These are phyloP conservation scores for Cryptomyrus ogoouensis DNA, from an alignment of 2,113 vertebrate species.

Conservation along the genomic window DNA sequence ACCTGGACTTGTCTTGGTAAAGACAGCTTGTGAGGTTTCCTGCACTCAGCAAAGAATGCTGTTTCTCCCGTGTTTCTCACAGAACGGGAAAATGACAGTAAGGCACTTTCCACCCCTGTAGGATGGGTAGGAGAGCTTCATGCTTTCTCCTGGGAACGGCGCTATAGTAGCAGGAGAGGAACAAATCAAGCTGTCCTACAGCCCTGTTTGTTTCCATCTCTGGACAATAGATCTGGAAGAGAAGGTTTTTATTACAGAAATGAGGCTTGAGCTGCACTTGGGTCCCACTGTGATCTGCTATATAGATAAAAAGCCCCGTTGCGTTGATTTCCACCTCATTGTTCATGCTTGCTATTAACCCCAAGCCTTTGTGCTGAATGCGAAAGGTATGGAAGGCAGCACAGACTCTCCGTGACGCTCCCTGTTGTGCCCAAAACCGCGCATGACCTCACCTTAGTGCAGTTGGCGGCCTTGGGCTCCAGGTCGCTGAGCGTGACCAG, in stretches of 20 bases:
- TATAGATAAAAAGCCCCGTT: background rate
- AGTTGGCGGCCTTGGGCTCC: constrained; percentile 81
- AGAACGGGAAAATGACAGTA: background rate
- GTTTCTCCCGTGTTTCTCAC: background rate
- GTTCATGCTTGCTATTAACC: background rate
- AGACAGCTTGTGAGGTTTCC: background rate
- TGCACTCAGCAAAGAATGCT: background rate
- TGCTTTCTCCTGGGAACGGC: background rate
- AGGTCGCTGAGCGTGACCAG: constrained; percentile 72
- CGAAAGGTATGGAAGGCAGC: background rate
- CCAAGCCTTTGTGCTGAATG: background rate
- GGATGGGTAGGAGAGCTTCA: background rate
- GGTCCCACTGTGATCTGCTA: background rate
- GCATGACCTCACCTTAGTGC: constrained; percentile 68
- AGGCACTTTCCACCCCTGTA: background rate
- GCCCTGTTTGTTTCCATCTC: background rate
- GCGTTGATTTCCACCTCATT: background rate
- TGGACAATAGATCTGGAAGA: background rate
- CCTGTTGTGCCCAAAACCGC: background rate
- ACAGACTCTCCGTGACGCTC: background rate
- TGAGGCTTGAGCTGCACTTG: background rate
- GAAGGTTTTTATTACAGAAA: background rate
- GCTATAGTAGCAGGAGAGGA: background rate
- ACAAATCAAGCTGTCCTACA: background rate
- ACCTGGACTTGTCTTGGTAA: background rate